These are phyloP conservation scores for Tychaedon coryphoeus DNA, from an alignment of 2,113 vertebrate genomes.

Conservation along the genomic window DNA sequence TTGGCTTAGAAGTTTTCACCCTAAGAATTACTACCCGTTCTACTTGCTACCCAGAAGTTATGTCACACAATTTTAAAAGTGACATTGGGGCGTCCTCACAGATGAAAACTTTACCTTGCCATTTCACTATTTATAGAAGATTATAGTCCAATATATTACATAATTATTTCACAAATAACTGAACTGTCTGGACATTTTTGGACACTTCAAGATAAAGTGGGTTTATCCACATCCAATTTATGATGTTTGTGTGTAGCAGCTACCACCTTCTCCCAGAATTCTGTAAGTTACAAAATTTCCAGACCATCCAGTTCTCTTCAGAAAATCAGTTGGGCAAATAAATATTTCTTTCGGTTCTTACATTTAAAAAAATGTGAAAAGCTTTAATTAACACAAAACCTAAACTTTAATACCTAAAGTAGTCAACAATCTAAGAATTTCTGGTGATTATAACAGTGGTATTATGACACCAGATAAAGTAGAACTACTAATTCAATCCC, in stretches of 20 bases:
- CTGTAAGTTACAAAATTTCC: background rate
- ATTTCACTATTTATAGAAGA: background rate
- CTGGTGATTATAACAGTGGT: background rate
- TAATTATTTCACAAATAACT: background rate
- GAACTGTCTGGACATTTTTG: background rate
- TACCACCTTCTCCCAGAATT: background rate
- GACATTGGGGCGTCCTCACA: background rate
- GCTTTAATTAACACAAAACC: background rate
- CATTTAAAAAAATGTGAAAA: background rate
- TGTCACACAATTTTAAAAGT: background rate
- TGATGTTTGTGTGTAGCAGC: background rate
- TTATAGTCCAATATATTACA: background rate
- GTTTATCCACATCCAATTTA: background rate
- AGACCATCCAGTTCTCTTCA: background rate
- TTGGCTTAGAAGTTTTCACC: background rate
- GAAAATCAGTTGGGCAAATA: background rate
- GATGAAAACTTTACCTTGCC: background rate
- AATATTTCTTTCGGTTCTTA: background rate
- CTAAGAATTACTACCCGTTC: background rate
- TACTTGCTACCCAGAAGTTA: background rate
- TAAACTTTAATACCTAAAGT: background rate
- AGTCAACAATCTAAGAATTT: background rate
- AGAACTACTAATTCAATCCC: background rate
- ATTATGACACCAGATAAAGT: background rate
- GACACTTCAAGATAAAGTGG: background rate